These are phyloP conservation scores for Lasioglossum pauxillum DNA, from an alignment of 2,888 invertebrate species.

Conservation along the genomic window DNA sequence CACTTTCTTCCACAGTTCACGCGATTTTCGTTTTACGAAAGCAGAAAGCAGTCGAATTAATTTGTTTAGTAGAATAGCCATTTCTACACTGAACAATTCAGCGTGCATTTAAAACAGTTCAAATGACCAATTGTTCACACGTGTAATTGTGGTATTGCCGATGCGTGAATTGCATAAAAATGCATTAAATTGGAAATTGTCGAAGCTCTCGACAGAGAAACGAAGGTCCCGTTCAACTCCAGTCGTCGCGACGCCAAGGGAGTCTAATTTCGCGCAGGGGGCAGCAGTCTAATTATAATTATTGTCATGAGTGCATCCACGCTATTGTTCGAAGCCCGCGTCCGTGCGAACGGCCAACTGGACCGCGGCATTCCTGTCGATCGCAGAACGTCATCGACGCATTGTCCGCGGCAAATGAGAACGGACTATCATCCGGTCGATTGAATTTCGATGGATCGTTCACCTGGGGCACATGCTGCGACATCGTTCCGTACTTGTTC, in stretches of 20 bases:
- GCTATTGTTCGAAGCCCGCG: conserved; percentile 2
- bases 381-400: conserved; percentile 29
- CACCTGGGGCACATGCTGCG: background rate
- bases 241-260: background rate
- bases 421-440: conserved; percentile 31
- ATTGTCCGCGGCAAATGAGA: conserved; percentile 27
- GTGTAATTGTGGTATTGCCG: too few species aligned
- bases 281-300: background rate
- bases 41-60: too few species aligned
- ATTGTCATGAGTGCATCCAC: background rate
- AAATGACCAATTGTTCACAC: too few species aligned
- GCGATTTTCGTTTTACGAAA: too few species aligned
- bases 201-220: too few species aligned
- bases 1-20: too few species aligned
- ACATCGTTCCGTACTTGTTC: background rate
- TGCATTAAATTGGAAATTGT: too few species aligned
- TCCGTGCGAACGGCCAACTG: conserved; percentile 10
- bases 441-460: conserved; percentile 40
- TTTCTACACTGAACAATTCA: too few species aligned
- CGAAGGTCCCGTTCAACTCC: background rate
- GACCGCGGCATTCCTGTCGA: conserved; percentile 18
- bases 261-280: background rate
- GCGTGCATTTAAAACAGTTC: too few species aligned
- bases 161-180: too few species aligned
- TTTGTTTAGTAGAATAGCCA: too few species aligned